Evolutionary conservation across 92 coral and sea anemone genomes (phyloP).

Genomic region (Micromussa lordhowensis): DNA sequence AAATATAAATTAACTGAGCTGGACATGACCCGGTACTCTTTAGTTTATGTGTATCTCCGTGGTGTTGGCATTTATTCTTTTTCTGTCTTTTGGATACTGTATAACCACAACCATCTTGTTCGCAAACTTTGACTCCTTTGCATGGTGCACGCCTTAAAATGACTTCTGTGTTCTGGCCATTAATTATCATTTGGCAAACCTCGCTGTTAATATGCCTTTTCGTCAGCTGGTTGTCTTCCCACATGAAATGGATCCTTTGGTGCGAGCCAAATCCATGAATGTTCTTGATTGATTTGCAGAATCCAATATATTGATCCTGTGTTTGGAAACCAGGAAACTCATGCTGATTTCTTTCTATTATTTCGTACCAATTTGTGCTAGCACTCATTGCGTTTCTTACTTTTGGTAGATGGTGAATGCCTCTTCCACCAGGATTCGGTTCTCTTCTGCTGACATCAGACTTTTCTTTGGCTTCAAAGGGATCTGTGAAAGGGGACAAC

Average conservation of each 20-base stretch:
- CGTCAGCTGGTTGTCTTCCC: too few species aligned
- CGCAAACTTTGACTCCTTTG: too few species aligned
- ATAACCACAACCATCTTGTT: too few species aligned
- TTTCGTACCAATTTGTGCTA: background rate
- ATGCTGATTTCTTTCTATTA: background rate
- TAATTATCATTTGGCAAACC: too few species aligned
- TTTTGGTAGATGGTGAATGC: background rate
- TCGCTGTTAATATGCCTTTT: too few species aligned
- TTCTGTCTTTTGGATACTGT: background rate
- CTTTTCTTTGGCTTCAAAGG: background rate
- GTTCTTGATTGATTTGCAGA: too few species aligned
- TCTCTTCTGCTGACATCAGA: background rate
- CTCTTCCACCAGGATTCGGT: background rate
- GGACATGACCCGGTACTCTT: background rate
- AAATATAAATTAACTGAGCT: conserved; percentile 32
- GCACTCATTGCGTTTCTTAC: background rate
- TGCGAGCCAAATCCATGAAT: too few species aligned
- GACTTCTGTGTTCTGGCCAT: too few species aligned
- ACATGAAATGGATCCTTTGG: too few species aligned
- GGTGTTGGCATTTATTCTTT: background rate
- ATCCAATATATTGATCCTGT: too few species aligned
- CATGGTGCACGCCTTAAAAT: too few species aligned
- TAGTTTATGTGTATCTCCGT: background rate
- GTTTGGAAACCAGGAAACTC: too few species aligned
- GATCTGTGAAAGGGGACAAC: background rate